Percentiles rank a stretch among this genome's conserved stretches.
These are phyloP conservation scores for Procambarus clarkii DNA, from an alignment of 1,140 invertebrate species.

Conservation along the genomic window DNA sequence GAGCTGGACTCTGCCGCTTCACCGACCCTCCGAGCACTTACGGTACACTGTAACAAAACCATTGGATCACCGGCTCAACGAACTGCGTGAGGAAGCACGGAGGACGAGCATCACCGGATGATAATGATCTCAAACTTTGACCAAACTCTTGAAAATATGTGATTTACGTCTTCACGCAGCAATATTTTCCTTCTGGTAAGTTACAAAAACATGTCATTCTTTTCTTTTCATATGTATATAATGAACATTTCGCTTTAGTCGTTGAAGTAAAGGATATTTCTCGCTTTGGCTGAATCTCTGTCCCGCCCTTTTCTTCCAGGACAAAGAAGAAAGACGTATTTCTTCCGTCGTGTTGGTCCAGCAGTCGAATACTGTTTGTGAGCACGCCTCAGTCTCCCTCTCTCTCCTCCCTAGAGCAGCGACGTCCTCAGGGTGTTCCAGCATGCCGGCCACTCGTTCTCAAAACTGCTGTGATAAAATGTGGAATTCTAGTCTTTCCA, in stretches of 20 bases:
- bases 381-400: neutral
- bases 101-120: neutral
- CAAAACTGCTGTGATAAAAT: neutral
- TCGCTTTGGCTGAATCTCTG: neutral
- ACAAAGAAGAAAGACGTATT: slow-evolving; percentile 53
- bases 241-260: neutral
- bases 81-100: neutral
- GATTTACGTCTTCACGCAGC: neutral
- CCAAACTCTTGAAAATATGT: neutral
- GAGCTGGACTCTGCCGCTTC: slow-evolving; percentile 43
- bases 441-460: neutral
- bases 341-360: slow-evolving; percentile 48
- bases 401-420: neutral
- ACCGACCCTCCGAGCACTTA: slow-evolving; percentile 3
- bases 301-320: slow-evolving; percentile 11
- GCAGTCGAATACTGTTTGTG: neutral
- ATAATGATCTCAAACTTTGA: slow-evolving; percentile 36
- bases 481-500: slow-evolving; percentile 19
- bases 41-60: neutral
- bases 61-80: neutral
- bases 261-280: neutral
- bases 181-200: slow-evolving; percentile 2
- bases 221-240: neutral
- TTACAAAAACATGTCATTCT: neutral
- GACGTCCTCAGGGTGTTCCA: neutral